Evolutionary conservation across 2,113 vertebrate species (phyloP).

Genomic region (Cyprinodon brontotheroides): DNA sequence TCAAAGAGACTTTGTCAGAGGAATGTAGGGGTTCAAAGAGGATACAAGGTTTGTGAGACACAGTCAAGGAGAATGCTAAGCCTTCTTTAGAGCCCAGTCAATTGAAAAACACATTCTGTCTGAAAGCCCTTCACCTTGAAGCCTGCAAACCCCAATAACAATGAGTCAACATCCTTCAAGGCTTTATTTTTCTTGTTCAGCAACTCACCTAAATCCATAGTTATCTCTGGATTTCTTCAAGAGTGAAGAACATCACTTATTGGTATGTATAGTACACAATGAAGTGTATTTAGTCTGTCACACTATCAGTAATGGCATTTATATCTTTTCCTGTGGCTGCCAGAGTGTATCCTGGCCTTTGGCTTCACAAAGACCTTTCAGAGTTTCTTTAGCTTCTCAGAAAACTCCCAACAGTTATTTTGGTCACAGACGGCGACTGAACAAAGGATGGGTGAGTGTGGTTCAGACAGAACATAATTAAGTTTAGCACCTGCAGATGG

Average conservation of each 20-base stretch:
- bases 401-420: not conserved
- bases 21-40: not conserved
- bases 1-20: not conserved
- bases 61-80: not conserved
- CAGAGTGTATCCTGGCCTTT: not conserved
- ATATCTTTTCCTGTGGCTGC: not conserved
- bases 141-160: not conserved
- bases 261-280: not conserved
- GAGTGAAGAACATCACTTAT: not conserved
- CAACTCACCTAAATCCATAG: not conserved
- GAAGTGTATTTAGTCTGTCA: not conserved
- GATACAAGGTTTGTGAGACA: not conserved
- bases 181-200: slow-evolving; percentile 8
- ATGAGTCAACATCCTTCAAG: not conserved
- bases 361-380: not conserved
- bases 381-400: not conserved
- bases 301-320: not conserved
- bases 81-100: not conserved
- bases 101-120: not conserved
- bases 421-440: not conserved
- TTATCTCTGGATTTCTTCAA: not conserved
- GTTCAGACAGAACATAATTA: not conserved
- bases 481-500: not conserved
- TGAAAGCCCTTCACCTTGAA: not conserved
- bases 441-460: not conserved